Conservation (phyloP, 2,888 invertebrate species). For the Catocala fraxini region DNA sequence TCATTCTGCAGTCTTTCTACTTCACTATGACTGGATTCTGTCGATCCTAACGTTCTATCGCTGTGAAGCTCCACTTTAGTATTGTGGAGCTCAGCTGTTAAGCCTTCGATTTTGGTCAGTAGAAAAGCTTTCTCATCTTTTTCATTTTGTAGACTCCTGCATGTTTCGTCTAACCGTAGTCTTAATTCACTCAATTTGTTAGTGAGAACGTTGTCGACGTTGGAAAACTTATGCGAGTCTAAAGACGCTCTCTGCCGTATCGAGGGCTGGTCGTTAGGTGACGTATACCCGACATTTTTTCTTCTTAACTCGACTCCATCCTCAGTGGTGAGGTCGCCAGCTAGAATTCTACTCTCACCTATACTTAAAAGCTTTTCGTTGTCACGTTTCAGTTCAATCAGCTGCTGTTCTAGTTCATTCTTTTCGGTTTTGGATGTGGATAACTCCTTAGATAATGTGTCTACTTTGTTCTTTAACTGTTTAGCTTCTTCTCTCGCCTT, state of each 20-base stretch:
- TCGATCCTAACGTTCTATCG: slow-evolving; percentile 79
- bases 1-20: slow-evolving; percentile 81
- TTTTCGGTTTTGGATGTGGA: slow-evolving; percentile 92
- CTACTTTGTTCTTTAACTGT: slow-evolving; percentile 93
- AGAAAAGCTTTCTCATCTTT: slow-evolving; percentile 81
- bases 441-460: slow-evolving; percentile 92
- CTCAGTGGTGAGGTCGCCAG: slow-evolving; percentile 73
- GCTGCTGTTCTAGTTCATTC: slow-evolving; percentile 92
- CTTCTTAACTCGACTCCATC: slow-evolving; percentile 79
- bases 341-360: slow-evolving; percentile 79
- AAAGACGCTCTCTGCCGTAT: slow-evolving; percentile 76
- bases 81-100: slow-evolving; percentile 77
- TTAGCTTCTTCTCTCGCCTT: slow-evolving; percentile 97
- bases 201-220: slow-evolving; percentile 78
- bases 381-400: slow-evolving; percentile 92
- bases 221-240: slow-evolving; percentile 81
- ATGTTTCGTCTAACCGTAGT: slow-evolving; percentile 74
- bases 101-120: slow-evolving; percentile 72
- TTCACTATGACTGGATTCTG: slow-evolving; percentile 83
- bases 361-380: slow-evolving; percentile 91
- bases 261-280: slow-evolving; percentile 70
- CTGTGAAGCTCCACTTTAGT: slow-evolving; percentile 76
- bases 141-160: slow-evolving; percentile 75
- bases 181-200: slow-evolving; percentile 78
- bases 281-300: slow-evolving; percentile 65